These are phyloP conservation scores for Momotus momota DNA, from an alignment of 2,797 vertebrate species.

Conservation along the genomic window DNA sequence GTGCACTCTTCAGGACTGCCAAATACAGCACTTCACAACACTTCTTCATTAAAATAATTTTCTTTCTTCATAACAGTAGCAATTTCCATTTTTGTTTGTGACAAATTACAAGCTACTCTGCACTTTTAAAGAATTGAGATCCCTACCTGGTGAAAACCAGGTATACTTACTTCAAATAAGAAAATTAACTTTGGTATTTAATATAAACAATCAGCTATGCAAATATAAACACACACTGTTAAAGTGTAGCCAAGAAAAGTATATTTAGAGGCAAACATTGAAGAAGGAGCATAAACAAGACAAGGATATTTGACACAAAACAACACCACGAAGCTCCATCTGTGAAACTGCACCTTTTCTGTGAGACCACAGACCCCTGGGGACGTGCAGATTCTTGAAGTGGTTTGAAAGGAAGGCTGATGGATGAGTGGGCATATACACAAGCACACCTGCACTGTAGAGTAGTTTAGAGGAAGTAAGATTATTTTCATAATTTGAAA, in stretches of 20 bases:
- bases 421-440: neutral
- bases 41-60: neutral
- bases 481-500: slow-evolving; percentile 8
- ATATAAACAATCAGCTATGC: neutral
- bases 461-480: slow-evolving; percentile 4
- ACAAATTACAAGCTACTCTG: neutral
- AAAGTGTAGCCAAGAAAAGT: neutral
- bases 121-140: neutral
- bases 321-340: neutral
- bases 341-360: neutral
- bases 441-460: neutral
- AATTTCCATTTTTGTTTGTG: neutral
- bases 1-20: neutral
- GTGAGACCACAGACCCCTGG: neutral
- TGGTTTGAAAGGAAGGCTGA: neutral
- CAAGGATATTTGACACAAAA: neutral
- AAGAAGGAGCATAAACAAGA: neutral
- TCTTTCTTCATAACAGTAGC: neutral
- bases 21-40: too few species aligned
- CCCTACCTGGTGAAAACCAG: neutral
- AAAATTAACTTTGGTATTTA: neutral
- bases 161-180: neutral
- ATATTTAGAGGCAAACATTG: neutral
- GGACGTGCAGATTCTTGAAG: neutral
- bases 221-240: neutral